Percentiles rank a stretch among this genome's conserved stretches.
Conservation (phyloP, 2,888 invertebrate genomes). For the Macrostomum cliftonense region DNA sequence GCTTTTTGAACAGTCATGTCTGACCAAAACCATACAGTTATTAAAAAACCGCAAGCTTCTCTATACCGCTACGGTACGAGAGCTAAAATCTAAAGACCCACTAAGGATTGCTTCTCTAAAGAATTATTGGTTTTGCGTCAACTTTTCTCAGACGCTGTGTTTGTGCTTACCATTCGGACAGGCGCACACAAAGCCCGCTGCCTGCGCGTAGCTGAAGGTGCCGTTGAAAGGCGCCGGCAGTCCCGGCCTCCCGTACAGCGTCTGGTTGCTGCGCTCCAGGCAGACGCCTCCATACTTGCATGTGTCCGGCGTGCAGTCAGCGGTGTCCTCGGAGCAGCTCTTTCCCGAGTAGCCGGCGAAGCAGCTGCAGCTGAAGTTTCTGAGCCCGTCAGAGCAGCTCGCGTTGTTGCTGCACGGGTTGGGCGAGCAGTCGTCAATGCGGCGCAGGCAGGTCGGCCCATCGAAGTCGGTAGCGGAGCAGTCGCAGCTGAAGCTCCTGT, state of each 20-base stretch:
- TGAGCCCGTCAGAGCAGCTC: conserved; percentile 16
- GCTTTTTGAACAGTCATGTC: no score
- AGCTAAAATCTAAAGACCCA: no score
- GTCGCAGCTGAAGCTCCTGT: conserved; percentile 18
- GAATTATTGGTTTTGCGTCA: no score
- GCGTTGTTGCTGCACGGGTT: conserved; percentile 6
- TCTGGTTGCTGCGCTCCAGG: conserved; percentile 21
- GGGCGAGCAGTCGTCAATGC: conserved; percentile 7
- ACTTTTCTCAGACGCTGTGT: no score
- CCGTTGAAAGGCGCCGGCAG: conserved; percentile 25
- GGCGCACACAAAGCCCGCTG: conserved; percentile 24
- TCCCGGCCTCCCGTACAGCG: conserved; percentile 15
- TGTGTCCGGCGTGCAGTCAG: conserved; percentile 32
- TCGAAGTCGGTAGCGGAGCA: conserved; percentile 18
- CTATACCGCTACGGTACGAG: no score
- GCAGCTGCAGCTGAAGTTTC: conserved; percentile 15
- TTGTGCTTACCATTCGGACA: no score
- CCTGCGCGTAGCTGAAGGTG: conserved; percentile 21
- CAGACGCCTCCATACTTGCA: conserved; percentile 26
- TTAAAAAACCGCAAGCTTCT: no score
- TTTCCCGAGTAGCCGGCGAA: conserved; percentile 54
- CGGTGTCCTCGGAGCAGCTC: conserved; percentile 51
- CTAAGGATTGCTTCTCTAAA: no score
- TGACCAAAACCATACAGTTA: no score
- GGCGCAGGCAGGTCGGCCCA: conserved; percentile 18